Base-by-base conservation (phyloP, 2,888 invertebrate species). In the Ochropacha duplaris region DNA sequence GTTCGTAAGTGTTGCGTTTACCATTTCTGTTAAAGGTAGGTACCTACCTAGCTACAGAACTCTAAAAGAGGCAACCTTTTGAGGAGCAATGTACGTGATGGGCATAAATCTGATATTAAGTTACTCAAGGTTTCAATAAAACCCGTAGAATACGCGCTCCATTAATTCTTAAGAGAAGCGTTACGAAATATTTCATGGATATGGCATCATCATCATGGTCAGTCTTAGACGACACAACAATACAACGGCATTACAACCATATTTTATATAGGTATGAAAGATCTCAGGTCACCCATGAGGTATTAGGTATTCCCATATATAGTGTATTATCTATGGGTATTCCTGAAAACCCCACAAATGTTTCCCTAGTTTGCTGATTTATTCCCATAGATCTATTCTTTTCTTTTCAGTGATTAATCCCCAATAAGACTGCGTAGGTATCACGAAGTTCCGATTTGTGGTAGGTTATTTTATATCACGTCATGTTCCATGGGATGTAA, bases 11-110 rank as follows among this genome's bases (percentile, higher is more conserved):
- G 14, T 14, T 36, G 2, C 36, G 4, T 36, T 36, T 36, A n/a
- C n/a, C n/a, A n/a, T n/a, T n/a, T n/a, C n/a, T n/a, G n/a, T n/a
- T n/a, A n/a, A n/a, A n/a, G n/a, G n/a, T n/a, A n/a, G n/a, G n/a
- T 19, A 2, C 19, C 16, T 19, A 19, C 19, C 19, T 44, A 9
- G 1, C 19, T 44, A 44, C 19, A 19, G 16, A 36, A 36, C 36
- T 4, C 36, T 36, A 36, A 44, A 19, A 44, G 16, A 9, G 39
- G 39, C 44, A 44, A 44, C 2, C n/a, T 9, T 19, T 44, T 64
- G 64, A 68, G 24, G 60, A 66, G 54, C 55, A 63, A 68, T 69
- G 67, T 69, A 57, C 69, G 59, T 24, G 51, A 49, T 57, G 60
- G 63, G 58, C 59, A 54, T 58, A 55, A 57, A 51, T 55, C 31